phyloP scores from a whole-genome alignment of 2,888 invertebrate species.

The Harpalus rubripes region DNA sequence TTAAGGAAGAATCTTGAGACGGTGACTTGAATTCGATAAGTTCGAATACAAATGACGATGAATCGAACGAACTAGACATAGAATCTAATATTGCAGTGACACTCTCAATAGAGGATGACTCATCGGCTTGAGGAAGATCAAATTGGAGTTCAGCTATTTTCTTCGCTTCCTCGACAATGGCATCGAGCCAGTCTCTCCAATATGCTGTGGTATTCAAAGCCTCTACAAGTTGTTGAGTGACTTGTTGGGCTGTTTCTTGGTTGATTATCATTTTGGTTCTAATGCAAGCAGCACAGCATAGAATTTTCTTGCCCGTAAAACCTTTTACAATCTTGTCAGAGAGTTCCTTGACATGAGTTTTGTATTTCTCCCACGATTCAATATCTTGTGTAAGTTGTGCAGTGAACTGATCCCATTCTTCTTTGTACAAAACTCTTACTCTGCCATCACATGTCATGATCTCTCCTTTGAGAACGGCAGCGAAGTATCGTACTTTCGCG shows the following conservation, averaged over 20 bases:
- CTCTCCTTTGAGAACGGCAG: conserved; percentile 72
- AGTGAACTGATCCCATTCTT: conserved; percentile 73
- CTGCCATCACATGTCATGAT: conserved; percentile 70
- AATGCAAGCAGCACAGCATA: conserved; percentile 75
- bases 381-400: conserved; percentile 73
- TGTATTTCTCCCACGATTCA: conserved; percentile 74
- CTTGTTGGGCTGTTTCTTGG: conserved; percentile 74
- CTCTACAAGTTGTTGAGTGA: conserved; percentile 74
- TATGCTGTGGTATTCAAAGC: conserved; percentile 74
- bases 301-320: conserved; percentile 72
- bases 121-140: not conserved
- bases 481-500: conserved; percentile 72
- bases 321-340: conserved; percentile 73
- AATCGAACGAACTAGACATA: conserved; percentile 19
- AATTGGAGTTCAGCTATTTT: conserved; percentile 69
- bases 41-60: conserved; percentile 29
- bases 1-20: not conserved
- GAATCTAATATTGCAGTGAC: not conserved
- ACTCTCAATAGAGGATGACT: not conserved
- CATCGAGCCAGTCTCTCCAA: conserved; percentile 74
- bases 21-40: conserved; percentile 52
- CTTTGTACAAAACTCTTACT: conserved; percentile 71
- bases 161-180: conserved; percentile 72
- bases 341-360: conserved; percentile 74
- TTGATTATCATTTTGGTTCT: conserved; percentile 74